These are phyloP conservation scores for Xestobium rufovillosum DNA, from an alignment of 2,888 invertebrate species.

Conservation along the genomic window DNA sequence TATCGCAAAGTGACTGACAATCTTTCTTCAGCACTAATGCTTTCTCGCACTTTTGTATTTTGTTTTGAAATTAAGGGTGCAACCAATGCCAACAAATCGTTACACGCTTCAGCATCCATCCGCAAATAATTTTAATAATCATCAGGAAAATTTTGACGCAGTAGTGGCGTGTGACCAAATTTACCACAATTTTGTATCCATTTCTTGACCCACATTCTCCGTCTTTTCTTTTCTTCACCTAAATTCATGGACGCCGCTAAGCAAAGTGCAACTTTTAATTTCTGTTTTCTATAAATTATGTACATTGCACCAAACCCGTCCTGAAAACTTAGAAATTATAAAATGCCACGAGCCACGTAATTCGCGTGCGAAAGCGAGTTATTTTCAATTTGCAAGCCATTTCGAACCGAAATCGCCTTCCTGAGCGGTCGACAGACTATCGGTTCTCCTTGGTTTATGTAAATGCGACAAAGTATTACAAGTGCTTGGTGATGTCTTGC, in stretches of 20 bases:
- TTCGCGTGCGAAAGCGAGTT: too few relatives aligned
- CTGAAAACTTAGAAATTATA: too few relatives aligned
- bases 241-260: constrained; percentile 7
- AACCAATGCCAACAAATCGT: constrained; percentile 1
- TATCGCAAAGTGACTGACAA: background rate
- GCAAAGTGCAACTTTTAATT: constrained; percentile 7
- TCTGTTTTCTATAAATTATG: constrained; percentile 2
- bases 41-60: constrained; percentile 7
- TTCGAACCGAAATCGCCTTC: too few relatives aligned
- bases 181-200: constrained; percentile 6
- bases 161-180: constrained; percentile 4
- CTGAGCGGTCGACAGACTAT: too few relatives aligned
- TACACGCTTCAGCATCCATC: constrained; percentile 1
- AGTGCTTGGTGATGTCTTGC: too few relatives aligned
- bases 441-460: too few relatives aligned
- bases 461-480: too few relatives aligned
- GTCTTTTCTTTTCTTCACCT: constrained; percentile 6
- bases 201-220: constrained; percentile 7
- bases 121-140: background rate
- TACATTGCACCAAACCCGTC: too few relatives aligned
- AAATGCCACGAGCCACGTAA: too few relatives aligned
- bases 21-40: constrained; percentile 3
- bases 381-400: too few relatives aligned
- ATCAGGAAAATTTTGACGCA: background rate
- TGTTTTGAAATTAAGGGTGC: constrained; percentile 3